Base-by-base conservation (phyloP, 2,113 vertebrate species). In the Rhegmatorhina hoffmannsi region DNA sequence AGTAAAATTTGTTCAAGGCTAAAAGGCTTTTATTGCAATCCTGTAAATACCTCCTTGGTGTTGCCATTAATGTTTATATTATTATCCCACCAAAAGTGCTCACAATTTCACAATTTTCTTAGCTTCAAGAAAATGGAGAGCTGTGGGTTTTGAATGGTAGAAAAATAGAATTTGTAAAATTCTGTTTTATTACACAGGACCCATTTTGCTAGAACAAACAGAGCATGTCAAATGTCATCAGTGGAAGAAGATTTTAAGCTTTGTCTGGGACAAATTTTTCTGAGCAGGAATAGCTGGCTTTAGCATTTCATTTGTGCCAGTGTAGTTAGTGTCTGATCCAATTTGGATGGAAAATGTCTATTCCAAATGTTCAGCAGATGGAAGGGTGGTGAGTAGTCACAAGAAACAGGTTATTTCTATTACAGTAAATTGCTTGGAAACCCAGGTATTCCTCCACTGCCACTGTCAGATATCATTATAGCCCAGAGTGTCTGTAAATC, bases 391-490 rank as follows among this genome's bases (percentile, higher is more conserved):
- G 24, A 95, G 83, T 83, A 89, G 52, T 56, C 88, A 75, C 52
- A 80, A 93, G 90, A 94, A 96, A 94, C 83, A 94, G 81, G 92
- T 91, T 87, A 89, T 82, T 80, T 74, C 62, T 84, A 66, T 83
- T 93, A 92, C 56, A 77, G 67, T 67, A 84, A 87, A 95, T 74
- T 80, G 46, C 62, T 80, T 90, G 58, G 82, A 89, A 94, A 94
- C 73, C 34, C 46, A 68, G 84, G 46, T 86, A 90, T 68, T 86
- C 36, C 62, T 89, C 24, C n/a, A 50, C 19, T 44, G 58, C 43
- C 46, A 12, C 23, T 43, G 52, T 63, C 67, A 68, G 64, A 21
- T 52, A 46, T 38, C 47, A 36, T 81, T 66, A 58, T 8, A 88
- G 47, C 17, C 19, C 26, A 24, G 43, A 36, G n/a, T 14, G 18